Percentiles rank a stretch among this genome's conserved stretches.
phyloP scores from a whole-genome alignment of 2,888 invertebrate species.

The Boloria euphrosyne region DNA sequence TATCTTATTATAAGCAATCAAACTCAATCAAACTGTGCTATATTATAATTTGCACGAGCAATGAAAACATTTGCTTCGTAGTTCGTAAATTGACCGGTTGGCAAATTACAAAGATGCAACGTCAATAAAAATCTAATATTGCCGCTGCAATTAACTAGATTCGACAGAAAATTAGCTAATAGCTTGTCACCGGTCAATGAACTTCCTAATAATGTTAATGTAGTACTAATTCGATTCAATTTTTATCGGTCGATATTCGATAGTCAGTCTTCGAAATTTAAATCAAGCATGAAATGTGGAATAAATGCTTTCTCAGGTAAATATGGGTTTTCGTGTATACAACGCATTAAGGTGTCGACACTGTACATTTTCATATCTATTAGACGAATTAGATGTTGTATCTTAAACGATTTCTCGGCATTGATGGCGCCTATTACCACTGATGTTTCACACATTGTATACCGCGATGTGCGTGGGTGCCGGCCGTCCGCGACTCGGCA shows the following conservation, averaged over 20 bases:
- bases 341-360: slow-evolving; percentile 30
- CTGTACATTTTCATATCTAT: slow-evolving; percentile 35
- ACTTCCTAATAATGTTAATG: slow-evolving; percentile 62
- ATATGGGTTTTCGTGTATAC: slow-evolving; percentile 20
- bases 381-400: slow-evolving; percentile 37
- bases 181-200: slow-evolving; percentile 54
- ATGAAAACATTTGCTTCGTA: slow-evolving; percentile 22
- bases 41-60: slow-evolving; percentile 26
- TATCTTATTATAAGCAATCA: too few species aligned
- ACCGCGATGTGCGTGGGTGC: slow-evolving; percentile 42
- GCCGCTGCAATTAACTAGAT: slow-evolving; percentile 52
- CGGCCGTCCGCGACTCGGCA: slow-evolving; percentile 38
- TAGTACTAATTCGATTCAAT: slow-evolving; percentile 50
- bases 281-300: slow-evolving; percentile 51
- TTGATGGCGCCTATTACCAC: slow-evolving; percentile 44
- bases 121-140: slow-evolving; percentile 33
- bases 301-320: slow-evolving; percentile 41
- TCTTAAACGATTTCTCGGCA: slow-evolving; percentile 40
- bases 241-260: slow-evolving; percentile 48
- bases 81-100: slow-evolving; percentile 33
- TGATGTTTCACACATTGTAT: slow-evolving; percentile 43
- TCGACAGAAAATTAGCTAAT: slow-evolving; percentile 52
- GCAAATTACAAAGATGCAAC: slow-evolving; percentile 36
- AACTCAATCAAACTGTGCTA: background rate
- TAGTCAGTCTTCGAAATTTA: slow-evolving; percentile 50